Conservation (phyloP, 2,888 invertebrate species). For the Drosophila nr. fundita region DNA sequence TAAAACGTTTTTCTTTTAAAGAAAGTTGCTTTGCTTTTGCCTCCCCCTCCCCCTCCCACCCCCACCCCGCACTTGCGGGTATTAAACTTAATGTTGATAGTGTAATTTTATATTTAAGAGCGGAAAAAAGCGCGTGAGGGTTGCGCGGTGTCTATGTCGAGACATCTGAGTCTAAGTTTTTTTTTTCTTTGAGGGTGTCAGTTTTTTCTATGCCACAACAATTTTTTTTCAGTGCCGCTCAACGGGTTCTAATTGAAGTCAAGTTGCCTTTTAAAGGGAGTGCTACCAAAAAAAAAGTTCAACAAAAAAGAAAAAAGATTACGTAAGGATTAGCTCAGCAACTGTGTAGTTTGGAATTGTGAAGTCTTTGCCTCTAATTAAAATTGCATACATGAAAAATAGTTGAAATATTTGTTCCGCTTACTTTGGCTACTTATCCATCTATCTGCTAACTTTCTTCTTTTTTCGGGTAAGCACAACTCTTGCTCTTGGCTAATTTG, state of each 20-base stretch:
- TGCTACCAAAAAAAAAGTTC: neutral
- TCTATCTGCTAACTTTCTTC: neutral
- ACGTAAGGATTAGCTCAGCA: constrained; percentile 4
- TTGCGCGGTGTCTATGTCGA: constrained; percentile 52
- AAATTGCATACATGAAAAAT: neutral
- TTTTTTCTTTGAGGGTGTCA: constrained; percentile 30
- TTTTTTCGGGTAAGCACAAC: constrained; percentile 1
- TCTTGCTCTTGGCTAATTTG: constrained; percentile 53
- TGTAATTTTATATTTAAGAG: constrained; percentile 81
- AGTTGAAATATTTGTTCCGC: neutral
- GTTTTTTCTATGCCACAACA: constrained; percentile 36
- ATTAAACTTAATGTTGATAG: constrained; percentile 82
- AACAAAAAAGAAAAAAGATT: neutral
- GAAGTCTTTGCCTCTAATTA: constrained; percentile 12
- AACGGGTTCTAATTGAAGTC: constrained; percentile 71
- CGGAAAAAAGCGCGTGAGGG: constrained; percentile 54
- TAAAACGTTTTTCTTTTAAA: constrained; percentile 67
- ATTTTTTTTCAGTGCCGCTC: constrained; percentile 39
- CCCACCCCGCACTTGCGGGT: constrained; percentile 74
- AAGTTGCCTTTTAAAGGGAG: constrained; percentile 48
- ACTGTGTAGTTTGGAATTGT: neutral
- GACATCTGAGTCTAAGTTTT: constrained; percentile 28
- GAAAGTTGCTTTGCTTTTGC: constrained; percentile 26
- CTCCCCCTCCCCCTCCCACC: neutral
- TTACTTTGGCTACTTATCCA: neutral